Percentiles rank a stretch among this genome's conserved stretches.
phyloP scores from a whole-genome alignment of 2,797 vertebrate genomes.

The Synaphobranchus kaupii region DNA sequence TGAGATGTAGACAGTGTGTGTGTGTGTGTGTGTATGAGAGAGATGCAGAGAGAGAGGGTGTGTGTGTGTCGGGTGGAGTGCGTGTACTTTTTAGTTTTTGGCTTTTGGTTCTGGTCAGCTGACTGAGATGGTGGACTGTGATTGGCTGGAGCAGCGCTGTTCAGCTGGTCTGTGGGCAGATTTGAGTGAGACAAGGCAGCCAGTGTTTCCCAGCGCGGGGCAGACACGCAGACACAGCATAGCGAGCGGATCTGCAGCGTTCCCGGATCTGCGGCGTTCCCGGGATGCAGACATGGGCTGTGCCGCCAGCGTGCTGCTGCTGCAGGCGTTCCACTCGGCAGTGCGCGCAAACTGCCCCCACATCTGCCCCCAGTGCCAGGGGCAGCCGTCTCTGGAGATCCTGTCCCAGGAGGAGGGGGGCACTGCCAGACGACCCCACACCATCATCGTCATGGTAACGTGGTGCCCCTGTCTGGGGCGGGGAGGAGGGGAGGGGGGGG shows the following conservation, averaged over 20 bases:
- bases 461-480: neutral
- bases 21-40: slow-evolving; percentile 24
- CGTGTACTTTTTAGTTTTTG: slow-evolving; percentile 37
- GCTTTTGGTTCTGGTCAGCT: slow-evolving; percentile 81
- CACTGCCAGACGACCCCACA: slow-evolving; percentile 79
- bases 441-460: slow-evolving; percentile 91
- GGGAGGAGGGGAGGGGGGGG: neutral
- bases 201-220: slow-evolving; percentile 78
- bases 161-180: slow-evolving; percentile 85
- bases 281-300: slow-evolving; percentile 82
- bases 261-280: slow-evolving; percentile 43
- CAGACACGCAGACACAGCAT: slow-evolving; percentile 55
- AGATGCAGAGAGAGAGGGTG: slow-evolving; percentile 9
- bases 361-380: slow-evolving; percentile 84
- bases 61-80: slow-evolving; percentile 18
- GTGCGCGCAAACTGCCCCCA: slow-evolving; percentile 90
- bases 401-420: slow-evolving; percentile 83
- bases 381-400: slow-evolving; percentile 86
- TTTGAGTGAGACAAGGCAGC: slow-evolving; percentile 81
- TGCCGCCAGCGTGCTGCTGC: slow-evolving; percentile 91
- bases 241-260: slow-evolving; percentile 62
- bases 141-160: slow-evolving; percentile 83
- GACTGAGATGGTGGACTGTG: slow-evolving; percentile 83
- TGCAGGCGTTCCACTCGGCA: slow-evolving; percentile 87
- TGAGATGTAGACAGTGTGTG: slow-evolving; percentile 26